Evolutionary conservation across 2,113 vertebrate genomes (phyloP).

Genomic region (Ibidorhyncha struthersii): DNA sequence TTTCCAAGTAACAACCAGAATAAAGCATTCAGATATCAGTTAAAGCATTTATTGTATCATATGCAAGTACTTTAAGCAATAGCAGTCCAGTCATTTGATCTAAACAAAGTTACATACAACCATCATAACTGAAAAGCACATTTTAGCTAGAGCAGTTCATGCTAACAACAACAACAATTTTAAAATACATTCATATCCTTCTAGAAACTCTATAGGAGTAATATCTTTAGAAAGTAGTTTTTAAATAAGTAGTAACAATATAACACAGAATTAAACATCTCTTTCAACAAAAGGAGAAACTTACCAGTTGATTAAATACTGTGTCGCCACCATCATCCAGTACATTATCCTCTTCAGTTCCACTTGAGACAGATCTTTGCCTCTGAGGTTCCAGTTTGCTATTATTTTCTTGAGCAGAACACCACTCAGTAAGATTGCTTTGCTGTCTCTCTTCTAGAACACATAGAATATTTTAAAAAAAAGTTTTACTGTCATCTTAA

Average conservation of each 20-base stretch:
- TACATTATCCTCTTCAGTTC: constrained; percentile 73
- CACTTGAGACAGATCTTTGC: constrained; percentile 51
- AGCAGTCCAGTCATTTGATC: not conserved
- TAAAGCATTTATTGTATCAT: not conserved
- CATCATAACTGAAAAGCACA: not conserved
- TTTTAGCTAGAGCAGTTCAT: not conserved
- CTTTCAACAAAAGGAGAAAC: not conserved
- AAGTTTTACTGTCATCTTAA: not conserved
- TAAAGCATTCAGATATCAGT: not conserved
- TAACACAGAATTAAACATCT: not conserved
- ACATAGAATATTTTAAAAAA: not conserved
- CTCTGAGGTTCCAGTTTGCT: constrained; percentile 64
- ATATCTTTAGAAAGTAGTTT: not conserved
- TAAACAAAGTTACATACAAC: not conserved
- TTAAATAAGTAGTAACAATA: not conserved
- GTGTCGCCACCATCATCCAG: constrained; percentile 73
- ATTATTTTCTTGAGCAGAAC: constrained; percentile 72
- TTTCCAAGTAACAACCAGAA: not conserved
- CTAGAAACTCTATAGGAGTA: not conserved
- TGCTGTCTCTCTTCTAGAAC: constrained; percentile 85
- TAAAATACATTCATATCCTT: not conserved
- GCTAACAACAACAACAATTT: not conserved
- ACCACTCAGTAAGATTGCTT: constrained; percentile 85
- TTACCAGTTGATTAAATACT: constrained; percentile 81
- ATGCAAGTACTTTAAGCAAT: not conserved